Base-by-base conservation (phyloP, 2,797 vertebrate genomes). In the Gallinago stenura region DNA sequence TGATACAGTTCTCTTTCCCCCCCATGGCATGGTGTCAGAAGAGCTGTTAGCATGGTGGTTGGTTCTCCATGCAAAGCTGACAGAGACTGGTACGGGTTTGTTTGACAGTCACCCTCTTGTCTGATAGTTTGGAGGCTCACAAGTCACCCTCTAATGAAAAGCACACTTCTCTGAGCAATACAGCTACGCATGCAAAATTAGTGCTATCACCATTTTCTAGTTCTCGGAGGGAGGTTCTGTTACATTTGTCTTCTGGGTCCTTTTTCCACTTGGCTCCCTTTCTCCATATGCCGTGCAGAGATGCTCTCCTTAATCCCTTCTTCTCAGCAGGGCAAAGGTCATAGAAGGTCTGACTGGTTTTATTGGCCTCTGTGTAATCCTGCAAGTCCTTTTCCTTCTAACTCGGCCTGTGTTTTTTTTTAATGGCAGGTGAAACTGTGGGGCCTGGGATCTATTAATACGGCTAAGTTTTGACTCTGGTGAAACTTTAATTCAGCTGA, bases 31-130 rank as follows among this genome's bases (percentile, higher is more conserved):
- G n/a, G 14, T 66, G 37, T 58, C 26, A 50, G 62, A 9, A 45
- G 15, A 0, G 0, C 30, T n/a, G 20, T 39, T 51, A 21, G 5
- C 46, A 69, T 15, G 35, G 18, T 81, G 11, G 25, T 83, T 0
- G 0, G 28, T 45, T 69, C 45, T 93, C 28, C 21, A 3, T 20
- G 43, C 22, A 50, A 73, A 70, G 33, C 45, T 72, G 68, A 87
- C 12, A 41, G 25, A 48, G 3, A 6, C 22, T 64, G 57, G n/a
- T 43, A 10, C 22, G 41, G 9, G 8, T 43, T 60, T 87, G 8
- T 43, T 60, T 87, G 53, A 39, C 15, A 53, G 57, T 28, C 48
- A 75, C 53, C 31, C 15, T 25, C 21, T 68, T 64, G 39, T 48
- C 33, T 82, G 26, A 11, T n/a, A 15, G 17, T 64, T 46, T 37